phyloP scores from a whole-genome alignment of 2,888 invertebrate species.

The Andrena minutula region DNA sequence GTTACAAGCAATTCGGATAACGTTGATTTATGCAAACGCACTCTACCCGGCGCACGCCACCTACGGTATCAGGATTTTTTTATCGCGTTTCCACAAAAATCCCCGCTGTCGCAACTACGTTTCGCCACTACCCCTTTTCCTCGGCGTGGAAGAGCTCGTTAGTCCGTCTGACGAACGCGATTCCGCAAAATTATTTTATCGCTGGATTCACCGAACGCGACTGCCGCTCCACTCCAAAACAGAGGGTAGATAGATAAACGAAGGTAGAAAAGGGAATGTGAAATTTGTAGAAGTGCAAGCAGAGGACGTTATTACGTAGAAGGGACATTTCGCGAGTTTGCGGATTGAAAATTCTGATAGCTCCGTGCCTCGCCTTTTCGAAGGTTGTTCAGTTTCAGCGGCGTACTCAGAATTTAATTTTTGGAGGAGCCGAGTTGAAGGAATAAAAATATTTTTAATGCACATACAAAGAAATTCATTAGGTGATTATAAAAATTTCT shows the following conservation, averaged over 20 bases:
- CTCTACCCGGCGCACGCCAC: neutral
- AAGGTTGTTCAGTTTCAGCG: too few species aligned
- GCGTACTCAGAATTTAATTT: too few species aligned
- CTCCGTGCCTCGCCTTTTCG: too few species aligned
- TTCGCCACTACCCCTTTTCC: neutral
- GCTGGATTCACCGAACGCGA: neutral
- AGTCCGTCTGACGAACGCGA: neutral
- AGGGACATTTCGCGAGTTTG: neutral
- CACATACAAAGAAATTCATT: too few species aligned
- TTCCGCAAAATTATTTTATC: constrained; percentile 8
- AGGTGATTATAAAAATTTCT: too few species aligned
- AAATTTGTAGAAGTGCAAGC: neutral
- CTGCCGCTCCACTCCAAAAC: neutral
- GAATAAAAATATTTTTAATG: too few species aligned
- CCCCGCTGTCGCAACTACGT: neutral
- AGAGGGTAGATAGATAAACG: neutral
- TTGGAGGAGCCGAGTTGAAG: too few species aligned
- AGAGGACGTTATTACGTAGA: neutral
- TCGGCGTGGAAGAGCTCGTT: constrained; percentile 14
- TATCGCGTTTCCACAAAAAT: constrained; percentile 19
- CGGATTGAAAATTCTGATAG: too few species aligned
- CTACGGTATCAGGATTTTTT: constrained; percentile 23
- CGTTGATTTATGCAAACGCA: constrained; percentile 41
- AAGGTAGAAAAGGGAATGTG: neutral
- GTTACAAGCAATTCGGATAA: constrained; percentile 37